Evolutionary conservation across 2,888 invertebrate species (phyloP), one percentile per base, ranked within the genome.

Genomic region (Thysanoteuthis rhombus): DNA sequence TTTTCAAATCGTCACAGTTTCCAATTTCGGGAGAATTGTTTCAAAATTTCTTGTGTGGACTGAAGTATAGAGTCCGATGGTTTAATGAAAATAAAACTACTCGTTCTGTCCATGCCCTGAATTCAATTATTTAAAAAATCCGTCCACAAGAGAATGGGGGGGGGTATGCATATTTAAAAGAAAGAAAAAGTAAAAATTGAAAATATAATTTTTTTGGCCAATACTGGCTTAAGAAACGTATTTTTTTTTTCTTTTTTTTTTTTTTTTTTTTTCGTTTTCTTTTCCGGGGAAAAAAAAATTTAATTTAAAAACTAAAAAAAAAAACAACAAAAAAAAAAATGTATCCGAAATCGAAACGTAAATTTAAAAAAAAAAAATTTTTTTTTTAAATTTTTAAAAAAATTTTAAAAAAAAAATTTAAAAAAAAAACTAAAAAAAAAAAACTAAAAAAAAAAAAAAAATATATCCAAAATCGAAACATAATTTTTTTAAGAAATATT

Each of bases 11-110:
- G 75, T 75, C n/a, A 75, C n/a, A 75, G n/a, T 75, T 36, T 36
- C n/a, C 75, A 75, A n/a, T n/a, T 75, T 75, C 75, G 75, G 75
- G 75, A 75, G 75, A 75, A 75, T 75, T 75, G 75, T 75, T 75
- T 75, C 75, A 75, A 75, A n/a, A n/a, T 75, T 75, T 75, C 12
- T 75, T n/a, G n/a, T 12, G n/a, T 10, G 75, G 75, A 75, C 75
- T 75, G 12, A n/a, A 75, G 75, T 75, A 75, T 19, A 52, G 6
- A 22, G 52, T 52, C 52, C 52, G 25, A 52, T 52, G 52, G n/a
- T 36, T 36, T 75, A n/a, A 75, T n/a, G 12, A 75, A 75, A 75
- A 75, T 75, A 75, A 19, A 75, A 75, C 75, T 75, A 75, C 75
- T n/a, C 8, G 75, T 75, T 75, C n/a, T n/a, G 16, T n/a, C 16